Evolutionary conservation across 2,797 vertebrate species (phyloP), one percentile per base, ranked within the genome.

Genomic region (Eidolon dupreanum): DNA sequence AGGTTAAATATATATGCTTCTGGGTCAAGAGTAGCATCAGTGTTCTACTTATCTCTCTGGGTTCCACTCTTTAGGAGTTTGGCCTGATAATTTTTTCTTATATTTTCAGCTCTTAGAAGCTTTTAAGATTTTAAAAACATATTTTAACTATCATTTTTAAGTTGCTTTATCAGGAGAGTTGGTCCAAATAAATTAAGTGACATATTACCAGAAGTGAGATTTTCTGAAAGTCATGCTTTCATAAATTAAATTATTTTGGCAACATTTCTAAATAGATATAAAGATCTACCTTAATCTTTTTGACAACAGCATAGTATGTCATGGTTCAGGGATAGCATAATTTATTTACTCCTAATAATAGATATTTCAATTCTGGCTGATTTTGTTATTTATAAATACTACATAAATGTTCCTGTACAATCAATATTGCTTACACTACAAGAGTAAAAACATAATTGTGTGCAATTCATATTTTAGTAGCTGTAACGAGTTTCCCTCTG

Each of bases 251-350:
- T 77, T 81, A 86, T 55, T 65, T 82, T 51, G 55, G 55, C 6
- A 90, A 61, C 53, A 86, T 71, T 94, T 92, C 46, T 87, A 92
- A 81, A 77, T 65, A 24, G 55, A 6, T 66, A 68, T 66, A 84
- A 87, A 93, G 22, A 85, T 31, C 33, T 38, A 68, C 43, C 53
- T 74, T 59, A 96, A 83, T 88, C 71, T 49, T 82, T 78, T 43
- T 73, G 75, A 84, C 20, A 84, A 55, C n/a, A 43, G 4, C 81
- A 75, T 51, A 36, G 11, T 71, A 82, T n/a, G 73, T 68, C 46
- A 73, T 31, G 22, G 7, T 61, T 78, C 22, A 65, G 10, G n/a
- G 41, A 84, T 68, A 89, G 41, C 41, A 71, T 83, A 51, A 94
- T 46, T 94, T 74, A 92, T 78, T 71, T 88, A 59, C 13, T 41